phyloP scores from a whole-genome alignment of 2,888 invertebrate species.

The Danaus chrysippus region DNA sequence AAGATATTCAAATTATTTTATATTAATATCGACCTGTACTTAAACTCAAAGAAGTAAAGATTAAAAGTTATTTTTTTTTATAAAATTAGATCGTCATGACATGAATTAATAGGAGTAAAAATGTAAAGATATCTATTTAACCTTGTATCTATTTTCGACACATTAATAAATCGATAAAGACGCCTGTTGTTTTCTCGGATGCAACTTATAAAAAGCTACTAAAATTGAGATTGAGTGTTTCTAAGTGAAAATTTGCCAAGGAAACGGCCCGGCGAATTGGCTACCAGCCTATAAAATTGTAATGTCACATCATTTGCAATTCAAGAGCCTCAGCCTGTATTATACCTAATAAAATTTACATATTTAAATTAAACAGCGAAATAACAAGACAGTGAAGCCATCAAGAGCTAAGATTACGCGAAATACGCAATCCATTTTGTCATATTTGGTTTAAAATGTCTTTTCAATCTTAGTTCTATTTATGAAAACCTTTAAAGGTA shows the following conservation, averaged over 20 bases:
- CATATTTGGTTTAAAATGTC: constrained; percentile 20
- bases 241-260: constrained; percentile 74
- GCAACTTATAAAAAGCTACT: constrained; percentile 48
- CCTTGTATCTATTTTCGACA: no score
- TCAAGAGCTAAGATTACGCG: constrained; percentile 58
- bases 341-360: constrained; percentile 79
- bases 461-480: constrained; percentile 23
- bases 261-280: constrained; percentile 73
- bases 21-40: no score
- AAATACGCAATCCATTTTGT: constrained; percentile 39
- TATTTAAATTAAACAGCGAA: constrained; percentile 78
- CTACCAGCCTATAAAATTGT: constrained; percentile 75
- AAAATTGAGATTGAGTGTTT: constrained; percentile 50
- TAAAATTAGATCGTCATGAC: no score
- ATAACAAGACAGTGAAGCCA: constrained; percentile 74
- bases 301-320: constrained; percentile 79
- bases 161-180: background rate
- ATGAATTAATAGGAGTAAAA: no score
- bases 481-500: background rate
- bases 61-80: no score
- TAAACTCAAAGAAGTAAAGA: no score
- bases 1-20: no score
- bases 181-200: constrained; percentile 29
- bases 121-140: no score
- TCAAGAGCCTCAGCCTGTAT: constrained; percentile 75